Base-by-base conservation (phyloP, 2,888 invertebrate species). In the Embidobia sp. region DNA sequence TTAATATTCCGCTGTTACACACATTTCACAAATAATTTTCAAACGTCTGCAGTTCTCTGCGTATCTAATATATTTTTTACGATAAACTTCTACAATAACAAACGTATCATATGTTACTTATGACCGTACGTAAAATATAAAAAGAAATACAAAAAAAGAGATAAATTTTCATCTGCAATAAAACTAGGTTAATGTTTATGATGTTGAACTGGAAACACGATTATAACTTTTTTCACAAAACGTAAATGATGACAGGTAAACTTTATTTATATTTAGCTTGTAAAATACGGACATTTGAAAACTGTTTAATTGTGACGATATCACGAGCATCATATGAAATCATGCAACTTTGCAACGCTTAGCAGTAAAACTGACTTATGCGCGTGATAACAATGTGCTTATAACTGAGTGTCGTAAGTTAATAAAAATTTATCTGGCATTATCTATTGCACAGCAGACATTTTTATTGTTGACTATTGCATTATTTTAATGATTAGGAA, bases 341-440 rank as follows among this genome's bases (percentile, higher is more conserved):
- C 31, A 19, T 13, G 18, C n/a, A 63, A 63, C 49, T 40, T 63
- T 26, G 10, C 18, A 49, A 27, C 27, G 19, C 16, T 16, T 26
- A 37, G 40, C 35, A 29, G 11, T 40, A 49, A 61, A 48, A 48
- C 35, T 48, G 35, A 40, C 40, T 63, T 49, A 27, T 5, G 49
- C 27, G n/a, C n/a, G 6, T 11, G 63, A 40, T 63, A 49, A 49
- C 37, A 49, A 37, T 29, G 29, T 49, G 40, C 63, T 40, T 49
- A 40, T 11, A 48, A 19, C 16, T n/a, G 33, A 46, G 18, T 42
- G 26, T 8, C 29, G 15, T 26, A 18, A 42, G 10, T 42, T 27
- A 40, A 27, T 42, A 42, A 31, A 33, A 42, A 59, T 26, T 16
- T 63, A 42, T 57, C 29, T 48, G 1, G 7, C n/a, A n/a, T 49